phyloP scores from a whole-genome alignment of 1,140 invertebrate species.

The Apolygus lucorum region DNA sequence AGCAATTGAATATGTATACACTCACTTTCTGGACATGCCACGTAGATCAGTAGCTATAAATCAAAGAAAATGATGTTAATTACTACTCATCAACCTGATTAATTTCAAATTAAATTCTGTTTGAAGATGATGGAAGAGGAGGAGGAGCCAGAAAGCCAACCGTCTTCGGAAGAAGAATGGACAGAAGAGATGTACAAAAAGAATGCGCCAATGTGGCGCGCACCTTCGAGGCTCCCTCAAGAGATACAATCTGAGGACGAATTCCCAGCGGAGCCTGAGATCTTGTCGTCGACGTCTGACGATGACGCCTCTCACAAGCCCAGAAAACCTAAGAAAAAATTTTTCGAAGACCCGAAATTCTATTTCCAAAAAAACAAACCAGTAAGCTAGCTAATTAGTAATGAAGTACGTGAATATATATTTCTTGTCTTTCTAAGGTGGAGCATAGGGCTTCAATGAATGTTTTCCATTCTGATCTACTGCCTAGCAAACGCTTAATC shows the following conservation, averaged over 20 bases:
- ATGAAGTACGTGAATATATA: not conserved
- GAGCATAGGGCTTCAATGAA: too few species aligned
- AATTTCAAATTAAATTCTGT: too few species aligned
- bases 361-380: not conserved
- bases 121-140: too few species aligned
- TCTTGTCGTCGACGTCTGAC: not conserved
- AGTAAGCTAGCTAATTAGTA: not conserved
- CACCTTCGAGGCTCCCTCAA: not conserved
- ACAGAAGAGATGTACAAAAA: not conserved
- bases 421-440: not conserved
- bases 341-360: constrained; percentile 1
- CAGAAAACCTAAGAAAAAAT: not conserved
- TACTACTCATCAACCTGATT: too few species aligned
- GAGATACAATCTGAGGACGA: not conserved
- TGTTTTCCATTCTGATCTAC: too few species aligned
- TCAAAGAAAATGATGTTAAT: too few species aligned
- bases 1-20: too few species aligned
- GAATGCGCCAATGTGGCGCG: not conserved
- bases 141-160: not conserved
- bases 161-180: not conserved
- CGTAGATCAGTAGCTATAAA: too few species aligned
- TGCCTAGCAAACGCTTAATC: too few species aligned
- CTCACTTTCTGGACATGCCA: too few species aligned
- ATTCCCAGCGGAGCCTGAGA: not conserved
- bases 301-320: not conserved